A percentile compares a stretch with the other conserved stretches of the same genome.
Evolutionary conservation across 1,140 invertebrate genomes (phyloP).

Genomic region (Conus ventricosus): DNA sequence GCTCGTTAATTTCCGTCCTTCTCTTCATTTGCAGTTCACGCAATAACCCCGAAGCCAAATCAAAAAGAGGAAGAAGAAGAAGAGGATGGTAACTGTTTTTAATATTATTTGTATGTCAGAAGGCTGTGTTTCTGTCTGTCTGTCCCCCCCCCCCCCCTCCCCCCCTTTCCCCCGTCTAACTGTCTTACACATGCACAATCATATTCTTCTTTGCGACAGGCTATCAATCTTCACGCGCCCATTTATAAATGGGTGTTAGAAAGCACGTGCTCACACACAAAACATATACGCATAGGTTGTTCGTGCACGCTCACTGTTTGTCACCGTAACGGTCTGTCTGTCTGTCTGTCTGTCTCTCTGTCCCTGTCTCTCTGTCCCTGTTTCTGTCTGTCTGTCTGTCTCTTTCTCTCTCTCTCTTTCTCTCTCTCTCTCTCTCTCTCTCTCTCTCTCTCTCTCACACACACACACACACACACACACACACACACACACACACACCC

Average conservation of each 20-base stretch:
- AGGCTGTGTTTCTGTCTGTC: neutral
- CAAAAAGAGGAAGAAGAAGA: conserved; percentile 68
- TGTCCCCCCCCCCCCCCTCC: neutral
- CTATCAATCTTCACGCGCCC: too few relatives aligned
- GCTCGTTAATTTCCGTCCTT: neutral
- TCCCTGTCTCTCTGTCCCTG: neutral
- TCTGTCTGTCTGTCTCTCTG: neutral
- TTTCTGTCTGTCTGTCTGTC: neutral
- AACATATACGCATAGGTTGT: too few relatives aligned
- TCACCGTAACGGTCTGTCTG: neutral
- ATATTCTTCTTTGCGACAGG: too few relatives aligned
- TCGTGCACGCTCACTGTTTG: too few relatives aligned
- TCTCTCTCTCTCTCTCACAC: too few relatives aligned
- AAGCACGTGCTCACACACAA: too few relatives aligned
- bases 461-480: neutral
- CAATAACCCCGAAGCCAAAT: conserved; percentile 70
- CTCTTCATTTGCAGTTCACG: conserved; percentile 59
- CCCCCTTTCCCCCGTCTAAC: too few relatives aligned
- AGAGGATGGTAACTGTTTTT: conserved; percentile 59
- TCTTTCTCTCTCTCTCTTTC: neutral
- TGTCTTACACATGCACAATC: too few relatives aligned
- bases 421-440: too few relatives aligned
- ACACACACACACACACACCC: neutral
- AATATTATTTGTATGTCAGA: neutral
- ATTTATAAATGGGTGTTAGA: too few relatives aligned